Conservation (phyloP, 2,797 vertebrate species). For the Aselliscus stoliczkanus region DNA sequence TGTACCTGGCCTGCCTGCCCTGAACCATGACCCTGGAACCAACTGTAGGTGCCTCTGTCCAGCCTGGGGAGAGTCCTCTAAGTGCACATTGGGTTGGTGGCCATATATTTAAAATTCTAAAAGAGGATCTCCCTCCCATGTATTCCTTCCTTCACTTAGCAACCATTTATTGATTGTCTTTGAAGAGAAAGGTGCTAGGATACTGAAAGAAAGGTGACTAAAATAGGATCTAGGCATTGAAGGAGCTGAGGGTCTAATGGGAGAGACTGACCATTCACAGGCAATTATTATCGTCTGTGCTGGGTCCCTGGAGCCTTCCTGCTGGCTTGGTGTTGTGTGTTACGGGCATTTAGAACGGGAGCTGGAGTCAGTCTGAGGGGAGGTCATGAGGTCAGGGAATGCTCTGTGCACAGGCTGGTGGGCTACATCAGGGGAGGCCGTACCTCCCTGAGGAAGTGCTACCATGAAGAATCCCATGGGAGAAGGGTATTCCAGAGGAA, state of each 20-base stretch:
- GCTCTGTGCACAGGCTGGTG: background rate
- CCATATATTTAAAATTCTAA: background rate
- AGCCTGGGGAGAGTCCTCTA: background rate
- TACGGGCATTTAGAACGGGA: background rate
- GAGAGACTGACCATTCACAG: background rate
- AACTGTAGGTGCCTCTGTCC: background rate
- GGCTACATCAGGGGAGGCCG: background rate
- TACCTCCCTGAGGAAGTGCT: background rate
- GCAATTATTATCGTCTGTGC: background rate
- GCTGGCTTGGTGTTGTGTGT: background rate
- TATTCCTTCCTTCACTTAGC: background rate
- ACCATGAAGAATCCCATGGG: background rate
- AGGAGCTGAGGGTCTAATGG: background rate
- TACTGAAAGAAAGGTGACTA: background rate
- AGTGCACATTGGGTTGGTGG: background rate
- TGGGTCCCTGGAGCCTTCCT: background rate
- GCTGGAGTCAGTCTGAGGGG: background rate
- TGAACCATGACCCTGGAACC: background rate
- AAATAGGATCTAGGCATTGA: background rate
- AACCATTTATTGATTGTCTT: background rate
- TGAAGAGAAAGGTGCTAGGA: background rate
- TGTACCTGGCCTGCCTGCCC: background rate
- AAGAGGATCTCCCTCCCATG: background rate
- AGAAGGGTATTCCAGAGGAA: background rate
- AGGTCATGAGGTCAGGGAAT: background rate